Conservation (phyloP, 2,797 vertebrate species). For the Atherinosoma microstoma region DNA sequence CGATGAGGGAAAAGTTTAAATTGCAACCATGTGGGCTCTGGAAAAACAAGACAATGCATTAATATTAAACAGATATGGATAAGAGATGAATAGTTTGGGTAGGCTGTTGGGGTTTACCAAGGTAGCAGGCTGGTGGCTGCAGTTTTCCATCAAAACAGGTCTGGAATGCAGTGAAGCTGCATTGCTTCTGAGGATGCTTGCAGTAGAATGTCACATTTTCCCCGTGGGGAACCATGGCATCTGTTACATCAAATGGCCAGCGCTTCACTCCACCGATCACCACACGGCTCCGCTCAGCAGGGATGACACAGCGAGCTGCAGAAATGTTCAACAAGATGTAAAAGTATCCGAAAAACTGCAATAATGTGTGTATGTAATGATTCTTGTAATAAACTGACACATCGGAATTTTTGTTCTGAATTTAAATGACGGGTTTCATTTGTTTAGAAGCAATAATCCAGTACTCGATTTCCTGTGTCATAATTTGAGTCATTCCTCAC, state of each 20-base stretch:
- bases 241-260: slow-evolving; percentile 86
- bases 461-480: background rate
- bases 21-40: slow-evolving; percentile 89
- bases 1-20: slow-evolving; percentile 86
- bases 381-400: background rate
- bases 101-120: slow-evolving; percentile 72
- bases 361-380: background rate
- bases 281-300: slow-evolving; percentile 84
- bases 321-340: background rate
- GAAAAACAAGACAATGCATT: slow-evolving; percentile 25
- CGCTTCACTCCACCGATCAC: slow-evolving; percentile 81
- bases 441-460: background rate
- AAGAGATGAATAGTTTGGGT: background rate
- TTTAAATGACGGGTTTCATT: background rate
- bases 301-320: slow-evolving; percentile 84
- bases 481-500: slow-evolving; percentile 55
- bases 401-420: background rate
- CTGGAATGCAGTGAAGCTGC: slow-evolving; percentile 78
- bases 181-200: slow-evolving; percentile 81
- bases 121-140: slow-evolving; percentile 82
- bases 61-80: background rate
- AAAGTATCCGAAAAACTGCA: slow-evolving; percentile 3
- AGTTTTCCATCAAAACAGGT: slow-evolving; percentile 84
- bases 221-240: slow-evolving; percentile 83
- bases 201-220: slow-evolving; percentile 86